Evolutionary conservation across 1,140 invertebrate species (phyloP), one percentile per base, ranked within the genome.

Genomic region (Plectrocnemia conspersa): DNA sequence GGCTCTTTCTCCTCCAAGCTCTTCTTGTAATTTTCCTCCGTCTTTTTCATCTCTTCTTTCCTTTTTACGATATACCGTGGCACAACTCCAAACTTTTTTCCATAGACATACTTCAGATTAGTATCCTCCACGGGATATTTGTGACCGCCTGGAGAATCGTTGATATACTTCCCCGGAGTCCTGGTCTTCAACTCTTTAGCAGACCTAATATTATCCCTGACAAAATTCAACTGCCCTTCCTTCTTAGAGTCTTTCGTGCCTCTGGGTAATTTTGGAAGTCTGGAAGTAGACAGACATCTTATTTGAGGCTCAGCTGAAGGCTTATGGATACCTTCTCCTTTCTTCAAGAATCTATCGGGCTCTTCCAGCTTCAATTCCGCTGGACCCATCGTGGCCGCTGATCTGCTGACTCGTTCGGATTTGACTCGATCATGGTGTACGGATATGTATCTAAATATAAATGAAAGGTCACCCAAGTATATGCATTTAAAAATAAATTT

Each of bases 41-140:
- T 38, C 22, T 32, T 47, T 9, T 25, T 13, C 7, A 55, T 59
- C 18, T 50, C 40, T 15, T 55, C 21, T 3, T 45, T 54, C n/a
- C 48, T 25, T 47, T 52, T 55, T 3, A 46, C 23, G 7, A 59
- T 19, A 55, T 59, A 59, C 10, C 46, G 27, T 2, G 58, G 58
- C 10, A 55, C 13, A 4, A 5, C 21, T n/a, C 58, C 58, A 35
- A 46, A 55, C 11, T 55, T 45, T n/a, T 48, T 49, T n/a, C 24
- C 18, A 42, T 33, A 46, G 7, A 58, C 29, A 35, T 36, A 27
- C 15, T 48, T 48, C 9, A 54, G 27, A 23, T 49, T 54, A 6
- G 16, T 21, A 13, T 41, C 23, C 13, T 49, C 16, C 9, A 33
- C 23, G 18, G 41, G 11, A 13, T 33, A 49, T 15, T 24, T 55